Conservation (phyloP, 2,113 vertebrate species). For the Nannospalax galili region DNA sequence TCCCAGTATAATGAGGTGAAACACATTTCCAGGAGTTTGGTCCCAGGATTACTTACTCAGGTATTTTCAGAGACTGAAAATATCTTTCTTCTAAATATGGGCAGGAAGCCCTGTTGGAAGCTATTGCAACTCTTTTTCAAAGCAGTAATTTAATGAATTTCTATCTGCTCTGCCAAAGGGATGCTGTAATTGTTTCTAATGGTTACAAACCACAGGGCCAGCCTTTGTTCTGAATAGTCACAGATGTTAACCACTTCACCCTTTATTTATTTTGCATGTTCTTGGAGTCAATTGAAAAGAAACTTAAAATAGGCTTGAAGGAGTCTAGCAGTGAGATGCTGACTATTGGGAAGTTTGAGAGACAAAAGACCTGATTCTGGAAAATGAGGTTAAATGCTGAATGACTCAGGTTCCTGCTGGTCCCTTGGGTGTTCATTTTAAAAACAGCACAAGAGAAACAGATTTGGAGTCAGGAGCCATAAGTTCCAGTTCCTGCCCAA, state of each 20-base stretch:
- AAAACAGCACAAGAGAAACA: neutral
- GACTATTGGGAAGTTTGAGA: conserved; percentile 18
- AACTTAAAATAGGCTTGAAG: conserved; percentile 45
- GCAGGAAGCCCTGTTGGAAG: neutral
- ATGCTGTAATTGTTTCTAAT: conserved; percentile 57
- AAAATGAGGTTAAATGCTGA: conserved; percentile 16
- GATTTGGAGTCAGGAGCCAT: neutral
- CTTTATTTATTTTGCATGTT: conserved; percentile 21
- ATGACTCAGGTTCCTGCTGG: neutral
- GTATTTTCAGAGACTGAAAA: neutral
- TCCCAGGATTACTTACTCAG: neutral
- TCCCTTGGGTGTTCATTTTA: neutral
- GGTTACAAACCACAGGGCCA: neutral
- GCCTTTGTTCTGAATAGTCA: conserved; percentile 30
- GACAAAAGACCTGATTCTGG: neutral
- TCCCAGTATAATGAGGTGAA: neutral
- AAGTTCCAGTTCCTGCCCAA: neutral
- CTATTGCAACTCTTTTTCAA: neutral
- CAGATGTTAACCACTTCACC: conserved; percentile 40
- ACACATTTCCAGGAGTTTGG: neutral
- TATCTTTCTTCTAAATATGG: neutral
- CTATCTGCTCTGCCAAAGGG: neutral
- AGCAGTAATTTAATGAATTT: conserved; percentile 53
- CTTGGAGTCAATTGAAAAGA: conserved; percentile 50
- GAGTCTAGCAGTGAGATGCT: neutral